Evolutionary conservation across 2,797 vertebrate species (phyloP).

Genomic region (Phataginus tricuspis): DNA sequence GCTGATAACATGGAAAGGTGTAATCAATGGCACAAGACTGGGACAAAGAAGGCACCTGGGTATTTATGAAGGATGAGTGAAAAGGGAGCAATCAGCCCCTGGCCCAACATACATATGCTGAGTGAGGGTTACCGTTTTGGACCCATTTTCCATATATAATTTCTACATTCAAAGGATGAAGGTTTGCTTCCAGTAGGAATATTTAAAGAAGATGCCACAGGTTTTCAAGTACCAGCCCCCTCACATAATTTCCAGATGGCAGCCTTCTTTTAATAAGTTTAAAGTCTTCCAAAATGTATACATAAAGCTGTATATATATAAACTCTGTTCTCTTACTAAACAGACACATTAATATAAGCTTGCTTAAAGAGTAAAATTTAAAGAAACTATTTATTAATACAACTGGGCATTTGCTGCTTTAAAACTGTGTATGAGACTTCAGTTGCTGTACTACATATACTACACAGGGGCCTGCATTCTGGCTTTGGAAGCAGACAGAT

Average conservation of each 20-base stretch:
- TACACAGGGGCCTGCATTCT: neutral
- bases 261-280: slow-evolving; percentile 55
- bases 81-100: neutral
- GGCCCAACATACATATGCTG: neutral
- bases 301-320: slow-evolving; percentile 8
- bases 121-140: neutral
- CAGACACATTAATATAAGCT: slow-evolving; percentile 57
- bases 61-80: neutral
- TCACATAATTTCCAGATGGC: slow-evolving; percentile 17
- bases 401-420: slow-evolving; percentile 47
- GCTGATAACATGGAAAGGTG: neutral
- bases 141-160: neutral
- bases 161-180: neutral
- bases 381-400: slow-evolving; percentile 50
- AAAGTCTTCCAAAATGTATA: slow-evolving; percentile 25
- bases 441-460: neutral
- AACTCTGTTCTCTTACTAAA: slow-evolving; percentile 53
- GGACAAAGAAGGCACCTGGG: neutral
- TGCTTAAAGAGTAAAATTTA: slow-evolving; percentile 10
- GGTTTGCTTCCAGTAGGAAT: neutral
- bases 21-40: neutral
- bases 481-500: neutral
- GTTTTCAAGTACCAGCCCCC: neutral
- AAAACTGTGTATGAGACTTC: neutral
- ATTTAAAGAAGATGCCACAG: slow-evolving; percentile 7